phyloP scores from a whole-genome alignment of 2,888 invertebrate species.

The Pinctada fucata region DNA sequence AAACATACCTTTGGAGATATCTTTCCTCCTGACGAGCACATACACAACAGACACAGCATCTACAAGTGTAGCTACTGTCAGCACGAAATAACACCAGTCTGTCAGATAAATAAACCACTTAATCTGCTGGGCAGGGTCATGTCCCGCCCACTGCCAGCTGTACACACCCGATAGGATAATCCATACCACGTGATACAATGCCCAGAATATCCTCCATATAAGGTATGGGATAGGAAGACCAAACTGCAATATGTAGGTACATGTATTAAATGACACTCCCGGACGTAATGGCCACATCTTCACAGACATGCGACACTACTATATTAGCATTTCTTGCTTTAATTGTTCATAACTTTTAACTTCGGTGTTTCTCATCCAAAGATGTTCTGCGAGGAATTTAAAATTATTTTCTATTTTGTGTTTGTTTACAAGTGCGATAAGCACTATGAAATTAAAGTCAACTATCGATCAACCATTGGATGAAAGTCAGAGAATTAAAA shows the following conservation, averaged over 20 bases:
- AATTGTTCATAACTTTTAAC: not conserved
- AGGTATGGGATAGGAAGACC: slow-evolving; percentile 47
- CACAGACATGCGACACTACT: not conserved
- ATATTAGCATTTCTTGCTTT: not conserved
- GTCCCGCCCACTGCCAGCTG: slow-evolving; percentile 50
- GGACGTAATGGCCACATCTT: not conserved
- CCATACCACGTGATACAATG: slow-evolving; percentile 53
- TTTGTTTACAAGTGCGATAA: no score
- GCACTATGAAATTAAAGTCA: no score
- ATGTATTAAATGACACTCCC: not conserved
- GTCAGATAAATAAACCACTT: slow-evolving; percentile 67
- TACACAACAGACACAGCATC: slow-evolving; percentile 51
- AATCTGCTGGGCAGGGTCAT: slow-evolving; percentile 45
- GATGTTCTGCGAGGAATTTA: no score
- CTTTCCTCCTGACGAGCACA: slow-evolving; percentile 40
- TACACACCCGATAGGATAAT: slow-evolving; percentile 52
- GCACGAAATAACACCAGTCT: slow-evolving; percentile 59
- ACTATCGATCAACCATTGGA: no score
- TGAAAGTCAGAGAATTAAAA: no score
- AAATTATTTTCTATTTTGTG: no score
- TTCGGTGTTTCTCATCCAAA: not conserved
- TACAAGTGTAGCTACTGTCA: slow-evolving; percentile 54
- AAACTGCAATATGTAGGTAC: slow-evolving; percentile 43
- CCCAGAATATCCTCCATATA: slow-evolving; percentile 56
- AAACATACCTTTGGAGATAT: slow-evolving; percentile 48